Conservation (phyloP, 2,113 vertebrate species). For the Leptodactylus fuscus region DNA sequence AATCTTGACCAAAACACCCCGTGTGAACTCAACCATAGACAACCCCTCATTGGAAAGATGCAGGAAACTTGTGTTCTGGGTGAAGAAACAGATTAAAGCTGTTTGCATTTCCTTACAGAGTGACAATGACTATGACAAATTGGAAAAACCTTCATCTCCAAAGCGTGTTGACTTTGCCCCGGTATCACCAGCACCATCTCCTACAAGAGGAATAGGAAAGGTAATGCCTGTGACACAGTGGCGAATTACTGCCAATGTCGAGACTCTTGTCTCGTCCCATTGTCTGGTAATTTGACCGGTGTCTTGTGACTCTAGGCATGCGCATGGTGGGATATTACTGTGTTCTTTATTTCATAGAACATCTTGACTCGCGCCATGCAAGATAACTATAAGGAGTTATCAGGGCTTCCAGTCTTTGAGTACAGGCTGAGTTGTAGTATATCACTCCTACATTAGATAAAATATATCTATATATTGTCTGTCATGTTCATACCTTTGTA, state of each 20-base stretch:
- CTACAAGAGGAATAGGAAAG: conserved; percentile 95
- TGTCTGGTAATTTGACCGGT: too few relatives aligned
- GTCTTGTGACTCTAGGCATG: too few relatives aligned
- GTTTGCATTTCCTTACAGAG: conserved; percentile 85
- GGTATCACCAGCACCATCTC: conserved; percentile 95
- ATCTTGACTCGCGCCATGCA: conserved; percentile 6
- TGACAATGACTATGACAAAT: conserved; percentile 93
- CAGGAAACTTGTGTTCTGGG: too few relatives aligned
- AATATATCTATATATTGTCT: too few relatives aligned
- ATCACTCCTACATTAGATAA: conserved; percentile 29
- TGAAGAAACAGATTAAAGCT: too few relatives aligned
- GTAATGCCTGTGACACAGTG: conserved; percentile 67
- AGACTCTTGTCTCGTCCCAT: too few relatives aligned
- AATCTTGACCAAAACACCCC: too few relatives aligned
- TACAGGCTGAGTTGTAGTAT: conserved; percentile 54
- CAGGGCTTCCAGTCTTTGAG: conserved; percentile 49
- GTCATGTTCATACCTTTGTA: too few relatives aligned
- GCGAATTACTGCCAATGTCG: too few relatives aligned
- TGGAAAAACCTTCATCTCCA: conserved; percentile 88
- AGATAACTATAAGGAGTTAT: conserved; percentile 32
- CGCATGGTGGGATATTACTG: conserved; percentile 22
- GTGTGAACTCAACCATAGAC: too few relatives aligned
- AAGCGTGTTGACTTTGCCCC: conserved; percentile 96
- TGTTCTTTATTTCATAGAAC: conserved; percentile 10
- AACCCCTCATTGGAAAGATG: too few relatives aligned